Evolutionary conservation across 1,140 invertebrate genomes (phyloP).

Genomic region (Sogatella furcifera): DNA sequence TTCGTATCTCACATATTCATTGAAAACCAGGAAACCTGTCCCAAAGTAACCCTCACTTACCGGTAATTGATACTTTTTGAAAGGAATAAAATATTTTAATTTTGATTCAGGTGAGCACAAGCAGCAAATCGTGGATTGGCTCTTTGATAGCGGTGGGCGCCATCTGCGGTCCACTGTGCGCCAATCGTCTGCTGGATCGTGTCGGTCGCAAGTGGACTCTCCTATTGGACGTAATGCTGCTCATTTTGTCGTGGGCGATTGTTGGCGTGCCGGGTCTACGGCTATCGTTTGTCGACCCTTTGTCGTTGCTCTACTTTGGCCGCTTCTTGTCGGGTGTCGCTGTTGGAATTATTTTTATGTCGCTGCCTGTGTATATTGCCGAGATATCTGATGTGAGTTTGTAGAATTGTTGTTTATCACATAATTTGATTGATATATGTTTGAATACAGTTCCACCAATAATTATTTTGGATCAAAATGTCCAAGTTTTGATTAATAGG

Average conservation of each 20-base stretch:
- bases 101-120: too few relatives aligned
- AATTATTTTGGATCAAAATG: too few relatives aligned
- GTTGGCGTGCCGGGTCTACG: constrained; percentile 3
- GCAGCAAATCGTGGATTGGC: constrained; percentile 12
- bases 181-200: constrained; percentile 49
- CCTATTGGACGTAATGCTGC: constrained; percentile 15
- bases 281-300: neutral
- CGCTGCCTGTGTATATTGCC: constrained; percentile 75
- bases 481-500: too few relatives aligned
- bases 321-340: constrained; percentile 44
- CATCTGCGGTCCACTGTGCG: constrained; percentile 15
- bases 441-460: too few relatives aligned
- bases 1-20: too few relatives aligned
- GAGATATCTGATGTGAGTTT: constrained; percentile 65
- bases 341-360: constrained; percentile 60
- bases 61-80: too few relatives aligned
- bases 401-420: too few relatives aligned
- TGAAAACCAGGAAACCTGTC: too few relatives aligned
- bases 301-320: constrained; percentile 12
- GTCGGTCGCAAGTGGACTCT: constrained; percentile 47
- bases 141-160: constrained; percentile 18
- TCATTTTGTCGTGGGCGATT: constrained; percentile 15
- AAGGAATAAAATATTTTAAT: too few relatives aligned
- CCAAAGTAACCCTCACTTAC: too few relatives aligned
- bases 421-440: too few relatives aligned